Base-by-base conservation (phyloP, 2,888 invertebrate species). In the Drosophila leonis region DNA sequence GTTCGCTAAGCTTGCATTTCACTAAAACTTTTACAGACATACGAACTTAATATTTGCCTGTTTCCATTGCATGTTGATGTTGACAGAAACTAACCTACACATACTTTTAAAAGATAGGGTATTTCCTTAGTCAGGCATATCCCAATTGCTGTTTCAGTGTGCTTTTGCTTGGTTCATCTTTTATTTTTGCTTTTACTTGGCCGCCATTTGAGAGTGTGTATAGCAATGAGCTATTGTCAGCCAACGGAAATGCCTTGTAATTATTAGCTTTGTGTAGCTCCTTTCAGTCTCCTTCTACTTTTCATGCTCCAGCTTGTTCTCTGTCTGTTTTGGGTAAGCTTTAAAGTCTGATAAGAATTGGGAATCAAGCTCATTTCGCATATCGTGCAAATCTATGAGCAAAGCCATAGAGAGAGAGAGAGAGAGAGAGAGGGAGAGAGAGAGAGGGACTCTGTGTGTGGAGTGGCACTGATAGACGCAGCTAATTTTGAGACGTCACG, bases 401-500 rank as follows among this genome's bases (percentile, higher is more conserved):
- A 31, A 63, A 63, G 69, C 73, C 18, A 24, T 33, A 20, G n/a
- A 42, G 13, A 42, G 13, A 20, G 20, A 7, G 18, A n/a, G n/a
- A 20, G n/a, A 42, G 13, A 42, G 13, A 20, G 20, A 7, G 18
- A n/a, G n/a, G n/a, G n/a, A 20, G n/a, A 42, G 13, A 42, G 13
- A 20, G 20, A 7, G 18, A n/a, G n/a, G n/a, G n/a, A n/a, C n/a
- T n/a, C 12, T 46, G 12, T 42, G 27, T 33, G 33, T 33, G 20
- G n/a, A 35, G 31, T 55, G 63, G 27, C 48, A 65, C 61, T 79
- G 70, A 76, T 65, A 65, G 69, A 78, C 33, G 49, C 41, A 70
- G 71, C 77, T 74, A 80, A 80, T 80, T 79, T 66, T 71, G 67
- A 69, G 75, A 72, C 66, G 65, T 64, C 62, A 52, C 60, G 75